Conservation (phyloP, 2,113 vertebrate species). For the Myotis brandtii region DNA sequence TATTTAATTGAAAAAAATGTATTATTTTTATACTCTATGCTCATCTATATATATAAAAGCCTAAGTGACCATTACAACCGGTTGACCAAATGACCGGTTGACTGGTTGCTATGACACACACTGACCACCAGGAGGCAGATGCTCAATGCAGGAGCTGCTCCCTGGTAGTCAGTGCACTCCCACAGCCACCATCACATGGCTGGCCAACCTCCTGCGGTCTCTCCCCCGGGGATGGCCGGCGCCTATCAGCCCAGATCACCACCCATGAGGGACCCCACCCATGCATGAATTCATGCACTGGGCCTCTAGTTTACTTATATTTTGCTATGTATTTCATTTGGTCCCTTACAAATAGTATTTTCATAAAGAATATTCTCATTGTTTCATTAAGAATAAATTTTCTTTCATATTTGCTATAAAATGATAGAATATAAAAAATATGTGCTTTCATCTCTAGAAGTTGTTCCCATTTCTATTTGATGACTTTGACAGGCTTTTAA, state of each 20-base stretch:
- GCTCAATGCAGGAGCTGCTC: no score
- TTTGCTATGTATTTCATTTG: background rate
- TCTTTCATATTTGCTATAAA: background rate
- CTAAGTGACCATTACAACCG: no score
- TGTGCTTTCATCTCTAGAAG: background rate
- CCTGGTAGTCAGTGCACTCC: no score
- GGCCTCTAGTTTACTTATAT: background rate
- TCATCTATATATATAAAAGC: background rate
- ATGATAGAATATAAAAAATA: background rate
- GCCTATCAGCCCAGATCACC: accelerated
- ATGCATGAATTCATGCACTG: no score
- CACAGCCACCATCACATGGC: no score
- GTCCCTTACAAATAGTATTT: background rate
- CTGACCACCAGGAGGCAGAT: no score
- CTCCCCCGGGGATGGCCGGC: no score
- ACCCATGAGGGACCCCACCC: no score
- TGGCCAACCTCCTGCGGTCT: no score
- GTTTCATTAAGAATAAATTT: background rate
- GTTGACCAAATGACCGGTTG: no score
- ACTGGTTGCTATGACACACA: no score
- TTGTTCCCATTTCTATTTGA: background rate
- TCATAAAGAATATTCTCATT: background rate
- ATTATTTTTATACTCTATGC: background rate
- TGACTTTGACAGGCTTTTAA: background rate
- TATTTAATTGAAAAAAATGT: background rate